phyloP scores from a whole-genome alignment of 2,888 invertebrate species.

The Dryococelus australis region DNA sequence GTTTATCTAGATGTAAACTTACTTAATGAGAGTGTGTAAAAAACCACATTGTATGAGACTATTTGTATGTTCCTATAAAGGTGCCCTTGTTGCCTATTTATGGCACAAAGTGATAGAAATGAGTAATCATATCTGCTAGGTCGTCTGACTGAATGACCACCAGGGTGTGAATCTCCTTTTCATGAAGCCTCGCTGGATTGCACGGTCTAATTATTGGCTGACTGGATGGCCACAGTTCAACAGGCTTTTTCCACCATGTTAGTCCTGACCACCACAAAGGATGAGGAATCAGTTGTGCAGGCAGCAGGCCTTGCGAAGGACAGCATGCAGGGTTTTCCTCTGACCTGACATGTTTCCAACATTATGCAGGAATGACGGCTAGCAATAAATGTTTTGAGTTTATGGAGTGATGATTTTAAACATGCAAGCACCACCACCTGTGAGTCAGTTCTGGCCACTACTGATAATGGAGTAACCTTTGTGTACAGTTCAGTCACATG shows the following conservation, averaged over 20 bases:
- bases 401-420: too few relatives aligned
- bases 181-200: not conserved
- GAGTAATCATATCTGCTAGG: not conserved
- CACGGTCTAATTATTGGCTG: not conserved
- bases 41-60: too few relatives aligned
- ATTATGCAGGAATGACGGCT: not conserved
- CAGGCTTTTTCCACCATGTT: not conserved
- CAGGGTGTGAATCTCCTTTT: not conserved
- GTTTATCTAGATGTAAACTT: too few relatives aligned
- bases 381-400: too few relatives aligned
- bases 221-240: not conserved
- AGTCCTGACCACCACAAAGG: not conserved
- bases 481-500: not conserved
- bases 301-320: not conserved
- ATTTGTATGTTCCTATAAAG: too few relatives aligned
- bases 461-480: not conserved
- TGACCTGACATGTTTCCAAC: not conserved
- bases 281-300: not conserved
- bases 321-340: not conserved
- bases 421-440: too few relatives aligned
- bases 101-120: not conserved
- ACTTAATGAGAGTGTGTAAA: too few relatives aligned
- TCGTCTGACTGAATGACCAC: not conserved
- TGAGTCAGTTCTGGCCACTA: too few relatives aligned
- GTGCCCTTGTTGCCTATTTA: too few relatives aligned